A percentile compares a stretch with the other conserved stretches of the same genome.
These are phyloP conservation scores for Holothuria scabra DNA, from an alignment of 53 echinoderm and acorn worm species.

Conservation along the genomic window DNA sequence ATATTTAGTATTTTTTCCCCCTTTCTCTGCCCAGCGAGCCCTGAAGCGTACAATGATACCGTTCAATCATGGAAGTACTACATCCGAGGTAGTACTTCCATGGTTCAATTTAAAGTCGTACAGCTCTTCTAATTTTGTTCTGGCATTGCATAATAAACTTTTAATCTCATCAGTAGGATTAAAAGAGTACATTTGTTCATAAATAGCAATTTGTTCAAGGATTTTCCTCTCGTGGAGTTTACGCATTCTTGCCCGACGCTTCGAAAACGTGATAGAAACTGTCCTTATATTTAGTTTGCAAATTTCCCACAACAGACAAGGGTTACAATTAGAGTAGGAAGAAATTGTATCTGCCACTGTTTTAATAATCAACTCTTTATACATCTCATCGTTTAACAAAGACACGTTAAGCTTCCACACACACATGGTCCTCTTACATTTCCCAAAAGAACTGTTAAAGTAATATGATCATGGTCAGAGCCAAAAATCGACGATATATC, in stretches of 20 bases:
- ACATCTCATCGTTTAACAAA: slow-evolving; percentile 7
- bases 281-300: not conserved
- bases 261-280: not conserved
- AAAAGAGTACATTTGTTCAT: not conserved
- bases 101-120: not conserved
- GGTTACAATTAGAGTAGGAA: not conserved
- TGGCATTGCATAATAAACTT: not conserved
- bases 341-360: not conserved
- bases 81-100: too few relatives aligned
- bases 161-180: not conserved
- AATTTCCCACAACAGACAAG: not conserved
- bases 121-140: not conserved
- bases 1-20: slow-evolving; percentile 13
- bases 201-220: not conserved
- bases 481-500: not conserved
- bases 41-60: not conserved
- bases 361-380: not conserved
- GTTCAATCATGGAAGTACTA: too few relatives aligned
- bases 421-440: not conserved
- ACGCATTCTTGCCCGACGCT: not conserved
- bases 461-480: not conserved
- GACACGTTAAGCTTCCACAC: slow-evolving; percentile 3
- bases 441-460: not conserved
- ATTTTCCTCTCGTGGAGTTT: not conserved
- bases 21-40: not conserved